Percentiles rank a stretch among this genome's conserved stretches.
phyloP scores from a whole-genome alignment of 2,797 vertebrate species.

The Sebastes matsubarae region DNA sequence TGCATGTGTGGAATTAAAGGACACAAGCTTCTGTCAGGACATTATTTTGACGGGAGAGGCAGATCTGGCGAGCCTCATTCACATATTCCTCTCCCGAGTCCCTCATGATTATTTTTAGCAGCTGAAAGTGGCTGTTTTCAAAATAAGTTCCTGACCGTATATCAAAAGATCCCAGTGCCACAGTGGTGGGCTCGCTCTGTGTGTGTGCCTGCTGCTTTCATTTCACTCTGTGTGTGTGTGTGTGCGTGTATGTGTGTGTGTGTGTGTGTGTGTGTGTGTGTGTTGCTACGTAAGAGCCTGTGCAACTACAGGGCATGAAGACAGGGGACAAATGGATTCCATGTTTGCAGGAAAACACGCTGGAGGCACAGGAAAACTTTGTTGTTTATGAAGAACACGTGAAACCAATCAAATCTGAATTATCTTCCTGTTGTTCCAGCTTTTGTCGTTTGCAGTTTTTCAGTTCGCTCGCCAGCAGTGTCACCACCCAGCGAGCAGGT shows the following conservation, averaged over 20 bases:
- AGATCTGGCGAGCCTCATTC: conserved; percentile 47
- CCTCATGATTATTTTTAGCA: conserved; percentile 66
- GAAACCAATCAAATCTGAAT: conserved; percentile 87
- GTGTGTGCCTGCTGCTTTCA: conserved; percentile 52
- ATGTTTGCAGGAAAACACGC: conserved; percentile 84
- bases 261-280: conserved; percentile 31
- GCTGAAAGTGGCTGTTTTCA: conserved; percentile 69
- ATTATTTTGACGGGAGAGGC: conserved; percentile 34
- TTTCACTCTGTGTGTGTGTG: conserved; percentile 18
- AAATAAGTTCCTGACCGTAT: conserved; percentile 68
- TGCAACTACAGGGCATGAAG: conserved; percentile 67
- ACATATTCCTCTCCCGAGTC: conserved; percentile 56
- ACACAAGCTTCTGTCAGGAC: not conserved
- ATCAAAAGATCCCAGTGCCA: conserved; percentile 66
- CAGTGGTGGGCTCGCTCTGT: conserved; percentile 57
- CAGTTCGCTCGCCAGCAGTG: conserved; percentile 76
- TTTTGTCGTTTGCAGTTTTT: conserved; percentile 78
- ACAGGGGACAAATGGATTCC: conserved; percentile 83
- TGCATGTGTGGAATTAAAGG: not conserved
- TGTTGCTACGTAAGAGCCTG: conserved; percentile 57
- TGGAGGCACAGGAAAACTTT: conserved; percentile 80
- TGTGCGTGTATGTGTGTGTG: conserved; percentile 19
- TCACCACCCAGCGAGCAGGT: conserved; percentile 83
- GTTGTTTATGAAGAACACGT: conserved; percentile 87
- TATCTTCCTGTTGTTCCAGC: conserved; percentile 85